phyloP scores from a whole-genome alignment of 2,113 vertebrate genomes.

The Chaetops frenatus region DNA sequence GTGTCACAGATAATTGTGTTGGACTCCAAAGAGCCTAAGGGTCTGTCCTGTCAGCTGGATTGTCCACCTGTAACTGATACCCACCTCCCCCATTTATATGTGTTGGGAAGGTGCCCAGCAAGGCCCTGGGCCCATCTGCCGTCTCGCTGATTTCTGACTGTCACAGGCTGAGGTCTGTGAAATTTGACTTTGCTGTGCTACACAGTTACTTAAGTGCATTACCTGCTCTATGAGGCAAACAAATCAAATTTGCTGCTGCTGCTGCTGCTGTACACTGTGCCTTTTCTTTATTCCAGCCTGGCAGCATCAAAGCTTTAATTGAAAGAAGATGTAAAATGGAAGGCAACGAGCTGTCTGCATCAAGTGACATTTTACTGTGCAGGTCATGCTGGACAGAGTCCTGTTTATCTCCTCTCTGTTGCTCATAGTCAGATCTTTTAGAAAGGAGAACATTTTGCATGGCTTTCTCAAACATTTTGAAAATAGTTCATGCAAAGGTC shows the following conservation, averaged over 20 bases:
- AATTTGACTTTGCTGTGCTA: not conserved
- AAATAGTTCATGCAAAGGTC: not conserved
- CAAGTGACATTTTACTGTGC: not conserved
- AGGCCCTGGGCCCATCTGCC: not conserved
- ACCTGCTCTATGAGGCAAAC: not conserved
- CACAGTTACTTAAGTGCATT: not conserved
- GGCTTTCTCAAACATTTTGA: not conserved
- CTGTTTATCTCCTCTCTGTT: not conserved
- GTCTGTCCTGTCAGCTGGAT: not conserved
- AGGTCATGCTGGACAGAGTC: not conserved
- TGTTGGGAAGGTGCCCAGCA: not conserved
- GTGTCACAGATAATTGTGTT: not conserved
- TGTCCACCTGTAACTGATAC: not conserved
- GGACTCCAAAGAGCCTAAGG: not conserved
- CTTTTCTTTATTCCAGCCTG: not conserved
- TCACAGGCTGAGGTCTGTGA: not conserved
- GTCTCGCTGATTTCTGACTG: not conserved
- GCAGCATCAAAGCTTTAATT: not conserved
- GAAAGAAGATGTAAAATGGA: not conserved
- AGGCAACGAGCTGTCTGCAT: not conserved
- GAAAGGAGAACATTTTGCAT: not conserved
- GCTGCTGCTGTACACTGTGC: not conserved
- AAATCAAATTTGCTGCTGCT: not conserved
- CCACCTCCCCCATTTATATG: not conserved
- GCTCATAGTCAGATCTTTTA: not conserved